Conservation (phyloP, 2,888 invertebrate species). For the Pheosia tremula region DNA sequence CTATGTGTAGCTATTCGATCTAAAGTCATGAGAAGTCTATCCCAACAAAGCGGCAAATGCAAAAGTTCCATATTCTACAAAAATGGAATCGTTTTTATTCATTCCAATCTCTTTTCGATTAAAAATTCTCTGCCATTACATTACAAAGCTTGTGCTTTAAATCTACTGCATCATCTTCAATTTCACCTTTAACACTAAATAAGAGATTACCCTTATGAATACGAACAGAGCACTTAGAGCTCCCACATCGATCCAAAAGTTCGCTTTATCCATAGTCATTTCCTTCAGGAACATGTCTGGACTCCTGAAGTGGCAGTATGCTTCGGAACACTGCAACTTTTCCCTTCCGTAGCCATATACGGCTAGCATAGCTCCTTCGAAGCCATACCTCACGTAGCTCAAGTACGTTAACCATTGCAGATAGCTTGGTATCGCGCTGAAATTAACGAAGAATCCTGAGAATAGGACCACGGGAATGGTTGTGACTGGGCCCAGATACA, state of each 20-base stretch:
- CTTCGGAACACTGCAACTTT: slow-evolving; percentile 91
- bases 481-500: slow-evolving; percentile 93
- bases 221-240: slow-evolving; percentile 93
- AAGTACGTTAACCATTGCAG: slow-evolving; percentile 95
- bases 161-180: slow-evolving; percentile 84
- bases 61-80: slow-evolving; percentile 12
- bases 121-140: slow-evolving; percentile 25
- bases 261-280: slow-evolving; percentile 91
- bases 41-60: neutral
- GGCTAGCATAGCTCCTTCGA: slow-evolving; percentile 96
- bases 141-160: slow-evolving; percentile 49
- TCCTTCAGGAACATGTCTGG: slow-evolving; percentile 93
- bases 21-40: neutral
- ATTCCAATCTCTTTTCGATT: slow-evolving; percentile 11
- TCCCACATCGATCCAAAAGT: slow-evolving; percentile 93
- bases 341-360: slow-evolving; percentile 95
- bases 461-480: slow-evolving; percentile 96
- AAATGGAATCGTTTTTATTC: neutral
- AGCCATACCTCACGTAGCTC: slow-evolving; percentile 94
- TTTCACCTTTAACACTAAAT: slow-evolving; percentile 93
- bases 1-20: slow-evolving; percentile 3
- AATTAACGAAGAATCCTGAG: slow-evolving; percentile 97
- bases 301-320: slow-evolving; percentile 93
- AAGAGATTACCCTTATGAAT: slow-evolving; percentile 90
- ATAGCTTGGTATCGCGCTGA: slow-evolving; percentile 95